Conservation (phyloP, 2,113 vertebrate genomes). For the Lonchura striata region DNA sequence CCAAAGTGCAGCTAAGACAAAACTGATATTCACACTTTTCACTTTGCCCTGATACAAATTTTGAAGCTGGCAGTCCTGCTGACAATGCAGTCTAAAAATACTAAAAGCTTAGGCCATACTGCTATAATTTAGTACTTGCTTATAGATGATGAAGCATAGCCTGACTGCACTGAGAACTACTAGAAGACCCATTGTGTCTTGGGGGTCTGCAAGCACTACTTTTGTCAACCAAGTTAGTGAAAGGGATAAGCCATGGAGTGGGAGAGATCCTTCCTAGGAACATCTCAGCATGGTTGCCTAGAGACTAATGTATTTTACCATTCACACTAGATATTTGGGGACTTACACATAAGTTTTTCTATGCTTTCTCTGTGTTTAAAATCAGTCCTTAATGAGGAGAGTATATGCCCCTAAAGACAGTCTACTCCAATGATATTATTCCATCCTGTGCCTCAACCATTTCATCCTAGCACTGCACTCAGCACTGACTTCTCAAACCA, state of each 20-base stretch:
- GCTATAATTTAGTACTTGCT: neutral
- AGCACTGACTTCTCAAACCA: neutral
- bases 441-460: neutral
- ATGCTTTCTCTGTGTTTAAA: neutral
- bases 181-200: rapidly evolving
- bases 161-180: neutral
- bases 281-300: neutral
- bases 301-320: neutral
- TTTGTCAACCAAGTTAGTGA: neutral
- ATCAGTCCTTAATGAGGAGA: neutral
- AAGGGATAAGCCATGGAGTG: neutral
- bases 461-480: neutral
- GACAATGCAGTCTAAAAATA: neutral
- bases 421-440: neutral
- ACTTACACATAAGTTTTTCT: neutral
- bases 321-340: neutral
- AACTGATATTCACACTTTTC: neutral
- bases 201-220: neutral
- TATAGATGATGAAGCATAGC: neutral
- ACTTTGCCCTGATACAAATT: neutral
- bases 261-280: neutral
- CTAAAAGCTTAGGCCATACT: neutral
- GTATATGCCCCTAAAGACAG: neutral
- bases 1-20: neutral
- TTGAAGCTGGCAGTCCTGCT: neutral